Evolutionary conservation across 2,113 vertebrate genomes (phyloP).

Genomic region (Astur gentilis): DNA sequence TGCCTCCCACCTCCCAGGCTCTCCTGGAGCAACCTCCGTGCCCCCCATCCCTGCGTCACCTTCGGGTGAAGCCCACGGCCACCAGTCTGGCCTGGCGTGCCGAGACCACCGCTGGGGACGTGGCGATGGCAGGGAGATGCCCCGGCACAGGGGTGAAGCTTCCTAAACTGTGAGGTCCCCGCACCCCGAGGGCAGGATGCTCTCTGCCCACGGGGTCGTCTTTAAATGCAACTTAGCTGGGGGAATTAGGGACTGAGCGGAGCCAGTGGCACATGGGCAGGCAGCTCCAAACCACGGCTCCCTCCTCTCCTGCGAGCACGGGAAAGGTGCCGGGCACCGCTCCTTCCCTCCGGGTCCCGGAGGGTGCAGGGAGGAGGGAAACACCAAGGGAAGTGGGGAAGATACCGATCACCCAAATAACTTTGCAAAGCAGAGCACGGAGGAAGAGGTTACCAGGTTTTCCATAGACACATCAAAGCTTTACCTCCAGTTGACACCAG

Average conservation of each 20-base stretch:
- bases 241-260: neutral
- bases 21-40: rapidly evolving
- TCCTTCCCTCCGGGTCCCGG: neutral
- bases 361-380: neutral
- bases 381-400: neutral
- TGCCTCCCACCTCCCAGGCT: neutral
- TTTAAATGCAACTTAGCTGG: neutral
- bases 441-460: constrained; percentile 16
- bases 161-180: neutral
- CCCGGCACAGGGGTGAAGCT: neutral
- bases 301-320: neutral
- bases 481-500: constrained; percentile 41
- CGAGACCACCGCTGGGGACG: rapidly evolving
- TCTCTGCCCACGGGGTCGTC: neutral
- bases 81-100: rapidly evolving
- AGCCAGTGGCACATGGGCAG: neutral
- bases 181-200: neutral
- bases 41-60: neutral
- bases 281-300: neutral
- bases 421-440: neutral
- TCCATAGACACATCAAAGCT: constrained; percentile 35
- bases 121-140: neutral
- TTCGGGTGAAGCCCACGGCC: neutral
- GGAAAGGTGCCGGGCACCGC: neutral
- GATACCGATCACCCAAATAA: neutral